phyloP scores from a whole-genome alignment of 2,888 invertebrate genomes.

The Scelioninae gen. 1 region DNA sequence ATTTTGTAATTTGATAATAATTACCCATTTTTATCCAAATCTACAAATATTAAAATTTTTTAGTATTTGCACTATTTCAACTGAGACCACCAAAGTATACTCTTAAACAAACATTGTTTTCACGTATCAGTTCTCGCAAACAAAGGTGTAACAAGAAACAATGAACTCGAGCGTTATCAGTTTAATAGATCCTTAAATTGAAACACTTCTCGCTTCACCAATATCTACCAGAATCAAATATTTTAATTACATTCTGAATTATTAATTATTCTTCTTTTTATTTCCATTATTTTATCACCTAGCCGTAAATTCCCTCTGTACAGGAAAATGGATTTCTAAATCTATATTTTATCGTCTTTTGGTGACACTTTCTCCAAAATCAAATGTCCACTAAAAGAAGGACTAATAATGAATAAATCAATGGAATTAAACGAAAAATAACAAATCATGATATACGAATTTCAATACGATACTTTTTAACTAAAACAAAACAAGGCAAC shows the following conservation, averaged over 20 bases:
- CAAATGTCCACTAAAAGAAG: conserved; percentile 22
- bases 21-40: too few relatives aligned
- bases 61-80: too few relatives aligned
- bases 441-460: too few relatives aligned
- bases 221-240: neutral
- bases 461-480: neutral
- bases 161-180: conserved; percentile 14
- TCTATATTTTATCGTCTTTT: conserved; percentile 16
- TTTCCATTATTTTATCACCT: neutral
- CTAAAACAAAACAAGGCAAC: conserved; percentile 38
- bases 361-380: conserved; percentile 16
- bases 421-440: neutral
- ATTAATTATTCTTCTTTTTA: neutral
- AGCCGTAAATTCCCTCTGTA: conserved; percentile 5
- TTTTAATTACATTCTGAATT: neutral
- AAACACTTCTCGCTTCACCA: neutral
- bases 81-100: too few relatives aligned
- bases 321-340: conserved; percentile 37
- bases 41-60: too few relatives aligned
- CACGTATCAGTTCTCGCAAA: neutral
- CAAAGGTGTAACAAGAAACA: conserved; percentile 29
- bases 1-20: too few relatives aligned
- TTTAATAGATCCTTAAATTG: conserved; percentile 18
- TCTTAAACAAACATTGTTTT: too few relatives aligned
- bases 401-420: conserved; percentile 21